Conservation (phyloP, 37 sponge, comb jelly and placozoan genomes). For the Chondrosia reniformis region DNA sequence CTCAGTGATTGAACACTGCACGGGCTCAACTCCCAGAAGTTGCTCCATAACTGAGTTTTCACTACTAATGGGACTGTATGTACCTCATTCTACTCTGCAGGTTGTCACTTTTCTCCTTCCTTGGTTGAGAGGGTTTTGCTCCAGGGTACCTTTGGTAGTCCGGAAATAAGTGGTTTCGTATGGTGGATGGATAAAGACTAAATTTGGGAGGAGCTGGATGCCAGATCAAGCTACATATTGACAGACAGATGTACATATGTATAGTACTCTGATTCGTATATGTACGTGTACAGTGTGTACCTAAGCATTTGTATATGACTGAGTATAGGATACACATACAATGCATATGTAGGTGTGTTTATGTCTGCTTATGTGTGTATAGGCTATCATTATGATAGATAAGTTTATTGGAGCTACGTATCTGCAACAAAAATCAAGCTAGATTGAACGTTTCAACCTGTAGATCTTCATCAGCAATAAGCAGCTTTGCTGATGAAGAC, state of each 20-base stretch:
- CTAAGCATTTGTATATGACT: neutral
- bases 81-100: neutral
- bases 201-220: constrained; percentile 87
- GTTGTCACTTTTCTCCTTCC: neutral
- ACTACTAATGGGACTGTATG: constrained; percentile 23
- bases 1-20: too few relatives aligned
- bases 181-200: constrained; percentile 61
- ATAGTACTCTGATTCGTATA: neutral
- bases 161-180: constrained; percentile 67
- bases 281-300: neutral
- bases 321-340: neutral
- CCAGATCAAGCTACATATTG: constrained; percentile 59
- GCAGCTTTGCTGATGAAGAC: too few relatives aligned
- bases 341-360: neutral
- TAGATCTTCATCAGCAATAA: too few relatives aligned
- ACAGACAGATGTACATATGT: neutral
- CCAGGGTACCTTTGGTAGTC: constrained; percentile 27
- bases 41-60: too few relatives aligned
- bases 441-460: too few relatives aligned
- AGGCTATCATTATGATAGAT: neutral
- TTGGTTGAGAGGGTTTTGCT: too few relatives aligned
- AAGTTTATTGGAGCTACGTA: neutral
- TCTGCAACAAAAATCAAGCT: too few relatives aligned
- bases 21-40: too few relatives aligned
- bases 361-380: neutral